Base-by-base conservation (phyloP, 2,797 vertebrate genomes). In the Coilia nasus region DNA sequence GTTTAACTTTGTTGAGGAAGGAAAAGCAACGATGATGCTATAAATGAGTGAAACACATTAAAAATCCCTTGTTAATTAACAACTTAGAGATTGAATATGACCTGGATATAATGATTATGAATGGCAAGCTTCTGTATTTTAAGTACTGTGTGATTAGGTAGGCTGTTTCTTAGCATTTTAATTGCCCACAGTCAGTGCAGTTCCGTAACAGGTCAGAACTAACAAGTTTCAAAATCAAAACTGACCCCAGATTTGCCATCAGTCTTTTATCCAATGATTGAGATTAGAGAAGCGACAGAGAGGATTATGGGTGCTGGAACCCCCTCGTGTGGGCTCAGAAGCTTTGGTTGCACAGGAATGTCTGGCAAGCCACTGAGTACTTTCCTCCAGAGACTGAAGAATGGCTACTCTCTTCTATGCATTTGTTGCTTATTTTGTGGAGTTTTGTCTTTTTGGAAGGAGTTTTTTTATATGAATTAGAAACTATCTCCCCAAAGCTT, bases 341-440 rank as follows among this genome's bases (percentile, higher is more conserved):
- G 71, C 71, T 78, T 78, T 78, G 35, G 35, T 19, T 44, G 31
- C 35, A 44, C 35, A 41, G 44, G 35, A 78, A 78, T 21, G 71
- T 78, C 35, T 78, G 67, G 67, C 71, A 78, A 75, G 71, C 19
- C 71, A 78, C 35, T 44, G 35, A 78, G 71, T 44, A 44, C 71
- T 44, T 75, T 71, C 14, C 6, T 75, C 28, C 35, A 5, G 64
- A 71, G 28, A 35, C 2, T 71, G 64, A 71, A 31, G 14, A 41
- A 71, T 75, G 67, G 21, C 21, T n/a, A 21, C 64, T 71, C 64
- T 31, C 14, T 31, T 35, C 28, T 35, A 35, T 1, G 15, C 12
- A 28, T 71, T 71, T 28, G 9, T 2, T 67, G 25, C n/a, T 67
- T 67, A 71, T 71, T 31, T 71, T 71, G 46, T 3, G 28, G 25